Base-by-base conservation (phyloP, 1,140 invertebrate species). In the Melanaphis sacchari region DNA sequence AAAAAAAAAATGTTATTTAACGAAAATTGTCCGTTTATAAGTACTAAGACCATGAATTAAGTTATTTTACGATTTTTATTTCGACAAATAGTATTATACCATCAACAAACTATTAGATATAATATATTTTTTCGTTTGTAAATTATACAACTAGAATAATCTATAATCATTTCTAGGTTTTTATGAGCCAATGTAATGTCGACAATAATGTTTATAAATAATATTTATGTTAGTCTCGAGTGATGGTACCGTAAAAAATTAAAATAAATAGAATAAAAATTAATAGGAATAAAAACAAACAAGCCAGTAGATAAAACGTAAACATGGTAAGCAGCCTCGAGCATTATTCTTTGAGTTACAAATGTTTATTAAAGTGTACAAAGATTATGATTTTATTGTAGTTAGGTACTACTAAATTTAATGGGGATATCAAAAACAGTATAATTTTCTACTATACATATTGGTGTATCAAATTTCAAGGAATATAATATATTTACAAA, bases 351-450 rank as follows among this genome's bases (percentile, higher is more conserved):
- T 43, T 26, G 41, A 22, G 82, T 41, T 31, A 41, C 40, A 85
- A 40, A 85, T 85, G 38, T 85, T 85, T 85, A 84, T 38, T 40
- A 1, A 41, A 26, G 38, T 85, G n/a, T n/a, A 76, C n/a, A 76
- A 76, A 76, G n/a, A n/a, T 76, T 76, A 76, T 76, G 59, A 76
- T 76, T 76, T 76, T 36, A 76, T 76, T 76, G 59, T 76, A n/a
- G 31, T 76, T 76, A 76, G 59, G 31, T n/a, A 76, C n/a, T n/a
- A n/a, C 59, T n/a, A 76, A 76, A 76, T n/a, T 76, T 76, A 76
- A 76, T 76, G 15, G 31, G 15, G 31, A 18, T n/a, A 76, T 76
- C 59, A 76, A n/a, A 4, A n/a, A 5, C n/a, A 76, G 59, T 76
- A n/a, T 76, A 76, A 76, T 76, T 18, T 18, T 76, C n/a, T 76